Percentiles rank a stretch among this genome's conserved stretches.
These are phyloP conservation scores for Dendrophyllia cribrosa DNA, from an alignment of 64 coral and sea anemone genomes.

Conservation along the genomic window DNA sequence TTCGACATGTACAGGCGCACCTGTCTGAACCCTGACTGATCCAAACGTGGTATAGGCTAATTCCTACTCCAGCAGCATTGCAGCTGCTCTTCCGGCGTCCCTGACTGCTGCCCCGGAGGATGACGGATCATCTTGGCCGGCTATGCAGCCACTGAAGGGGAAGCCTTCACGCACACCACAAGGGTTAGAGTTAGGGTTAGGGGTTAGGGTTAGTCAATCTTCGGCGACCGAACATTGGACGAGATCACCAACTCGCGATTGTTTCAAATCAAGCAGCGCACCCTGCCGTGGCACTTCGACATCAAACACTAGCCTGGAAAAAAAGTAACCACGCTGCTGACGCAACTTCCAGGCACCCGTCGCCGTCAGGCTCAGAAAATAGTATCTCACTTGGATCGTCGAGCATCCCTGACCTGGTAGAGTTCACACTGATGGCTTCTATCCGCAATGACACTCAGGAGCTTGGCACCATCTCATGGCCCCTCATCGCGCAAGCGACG, in stretches of 20 bases:
- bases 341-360: slow-evolving; percentile 18
- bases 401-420: neutral
- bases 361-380: neutral
- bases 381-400: neutral
- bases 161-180: no score
- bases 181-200: no score
- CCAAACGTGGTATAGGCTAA: no score
- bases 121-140: no score
- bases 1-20: no score
- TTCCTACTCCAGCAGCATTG: no score
- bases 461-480: slow-evolving; percentile 47
- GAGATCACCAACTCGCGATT: slow-evolving; percentile 50
- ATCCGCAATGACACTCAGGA: slow-evolving; percentile 2
- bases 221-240: slow-evolving; percentile 31
- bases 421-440: slow-evolving; percentile 28
- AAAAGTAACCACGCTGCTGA: slow-evolving; percentile 36
- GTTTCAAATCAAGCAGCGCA: slow-evolving; percentile 37
- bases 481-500: slow-evolving; percentile 50
- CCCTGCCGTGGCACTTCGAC: slow-evolving; percentile 16
- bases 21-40: no score
- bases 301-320: slow-evolving; percentile 1
- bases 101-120: no score
- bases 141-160: no score
- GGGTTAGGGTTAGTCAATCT: no score
- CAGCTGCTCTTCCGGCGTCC: no score